Base-by-base conservation (phyloP, 2,113 vertebrate species). In the Triplophysa rosa region DNA sequence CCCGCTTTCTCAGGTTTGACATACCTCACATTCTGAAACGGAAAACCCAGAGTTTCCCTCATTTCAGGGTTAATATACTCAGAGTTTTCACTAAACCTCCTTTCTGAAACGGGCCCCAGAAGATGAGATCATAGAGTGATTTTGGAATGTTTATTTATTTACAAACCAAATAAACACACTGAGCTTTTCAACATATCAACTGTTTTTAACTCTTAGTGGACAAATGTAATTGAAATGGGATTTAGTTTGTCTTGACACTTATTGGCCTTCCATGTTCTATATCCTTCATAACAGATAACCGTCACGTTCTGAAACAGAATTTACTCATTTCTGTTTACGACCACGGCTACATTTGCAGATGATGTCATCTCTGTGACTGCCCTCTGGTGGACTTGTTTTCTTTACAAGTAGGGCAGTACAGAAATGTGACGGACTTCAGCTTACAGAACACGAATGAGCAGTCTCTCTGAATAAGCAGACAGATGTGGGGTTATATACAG, bases 71-170 rank as follows among this genome's bases (percentile, higher is more conserved):
- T n/a, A n/a, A n/a, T n/a, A n/a, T n/a, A n/a, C n/a, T n/a, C n/a
- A n/a, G n/a, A n/a, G n/a, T n/a, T n/a, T n/a, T n/a, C n/a, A n/a
- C n/a, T n/a, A n/a, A n/a, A n/a, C n/a, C n/a, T n/a, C n/a, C n/a
- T n/a, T n/a, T n/a, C n/a, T n/a, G n/a, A n/a, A n/a, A n/a, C n/a
- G n/a, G n/a, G n/a, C n/a, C n/a, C n/a, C n/a, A n/a, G 17, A 33
- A 33, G 4, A 59, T 29, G 9, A 9, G 8, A 12, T 42, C 10
- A 11, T 11, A 45, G 19, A 73, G 16, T 33, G 12, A 47, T 17
- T 61, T 40, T 67, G 11, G 11, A 63, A 79, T 42, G 61, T 79
- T 83, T 73, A 64, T 79, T 76, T 79, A 40, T 68, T 24, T 56
- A 73, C n/a, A 59, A 42, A 42, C 56, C 56, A 19, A 56, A 59